Evolutionary conservation across 2,888 invertebrate genomes (phyloP).

Genomic region (Caenorhabditis wallacei): DNA sequence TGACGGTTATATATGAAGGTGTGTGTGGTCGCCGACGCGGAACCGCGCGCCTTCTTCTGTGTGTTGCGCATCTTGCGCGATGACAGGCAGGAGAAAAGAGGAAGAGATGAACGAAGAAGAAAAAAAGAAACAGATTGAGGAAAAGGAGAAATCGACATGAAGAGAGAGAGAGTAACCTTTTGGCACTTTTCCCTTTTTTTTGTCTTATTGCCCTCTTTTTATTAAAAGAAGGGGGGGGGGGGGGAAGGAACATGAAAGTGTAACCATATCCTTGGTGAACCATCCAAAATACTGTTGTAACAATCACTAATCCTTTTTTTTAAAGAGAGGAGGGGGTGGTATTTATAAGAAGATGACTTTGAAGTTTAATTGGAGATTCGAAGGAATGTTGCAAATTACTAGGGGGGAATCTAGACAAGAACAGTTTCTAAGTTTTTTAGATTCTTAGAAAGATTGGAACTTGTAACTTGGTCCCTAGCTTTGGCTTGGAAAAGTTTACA

Average conservation of each 20-base stretch:
- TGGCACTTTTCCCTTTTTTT: conserved; percentile 59
- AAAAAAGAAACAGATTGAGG: conserved; percentile 1
- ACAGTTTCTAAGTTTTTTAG: no score
- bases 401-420: no score
- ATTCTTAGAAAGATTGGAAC: no score
- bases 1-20: conserved; percentile 66
- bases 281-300: conserved; percentile 22
- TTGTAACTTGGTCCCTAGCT: no score
- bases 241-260: conserved; percentile 49
- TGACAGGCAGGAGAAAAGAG: conserved; percentile 23
- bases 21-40: conserved; percentile 73
- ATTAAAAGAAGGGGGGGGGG: conserved; percentile 3
- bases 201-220: conserved; percentile 17
- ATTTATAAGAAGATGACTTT: no score
- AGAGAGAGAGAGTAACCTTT: conserved; percentile 57
- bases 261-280: conserved; percentile 29
- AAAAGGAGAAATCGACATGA: neutral
- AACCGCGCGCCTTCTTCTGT: conserved; percentile 59
- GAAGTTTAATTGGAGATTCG: no score
- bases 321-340: neutral
- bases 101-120: neutral
- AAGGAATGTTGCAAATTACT: no score
- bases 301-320: neutral
- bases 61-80: conserved; percentile 43
- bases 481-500: no score